phyloP scores from a whole-genome alignment of 2,113 vertebrate genomes.

The Alosa alosa region DNA sequence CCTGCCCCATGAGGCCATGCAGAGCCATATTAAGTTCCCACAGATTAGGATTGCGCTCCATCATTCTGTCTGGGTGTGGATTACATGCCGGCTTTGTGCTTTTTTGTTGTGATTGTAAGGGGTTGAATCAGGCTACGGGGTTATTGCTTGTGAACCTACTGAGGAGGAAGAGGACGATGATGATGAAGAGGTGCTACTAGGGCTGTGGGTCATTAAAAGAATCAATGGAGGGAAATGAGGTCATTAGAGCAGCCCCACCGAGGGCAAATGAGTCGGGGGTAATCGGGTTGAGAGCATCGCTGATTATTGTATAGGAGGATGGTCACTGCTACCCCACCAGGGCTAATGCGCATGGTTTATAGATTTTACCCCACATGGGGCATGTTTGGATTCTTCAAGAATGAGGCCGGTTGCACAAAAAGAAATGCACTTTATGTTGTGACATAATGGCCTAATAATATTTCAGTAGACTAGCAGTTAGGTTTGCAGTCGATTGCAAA shows the following conservation, averaged over 20 bases:
- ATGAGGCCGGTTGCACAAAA: not conserved
- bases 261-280: not conserved
- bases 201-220: not conserved
- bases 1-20: not conserved
- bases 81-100: not conserved
- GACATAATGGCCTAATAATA: not conserved
- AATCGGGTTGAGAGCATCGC: not conserved
- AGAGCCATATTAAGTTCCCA: not conserved
- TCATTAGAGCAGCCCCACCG: not conserved
- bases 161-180: not conserved
- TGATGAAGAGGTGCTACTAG: not conserved
- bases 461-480: not conserved
- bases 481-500: not conserved
- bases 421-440: not conserved
- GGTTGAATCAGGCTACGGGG: not conserved
- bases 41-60: not conserved
- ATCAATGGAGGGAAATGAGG: slow-evolving; percentile 11
- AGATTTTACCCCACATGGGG: not conserved
- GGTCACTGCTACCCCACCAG: not conserved
- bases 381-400: not conserved
- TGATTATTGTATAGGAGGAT: not conserved
- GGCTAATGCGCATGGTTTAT: not conserved
- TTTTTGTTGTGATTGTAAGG: not conserved
- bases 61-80: not conserved
- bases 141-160: no score